Evolutionary conservation across 2,797 vertebrate genomes (phyloP).

Genomic region (Holocentrus rufus): DNA sequence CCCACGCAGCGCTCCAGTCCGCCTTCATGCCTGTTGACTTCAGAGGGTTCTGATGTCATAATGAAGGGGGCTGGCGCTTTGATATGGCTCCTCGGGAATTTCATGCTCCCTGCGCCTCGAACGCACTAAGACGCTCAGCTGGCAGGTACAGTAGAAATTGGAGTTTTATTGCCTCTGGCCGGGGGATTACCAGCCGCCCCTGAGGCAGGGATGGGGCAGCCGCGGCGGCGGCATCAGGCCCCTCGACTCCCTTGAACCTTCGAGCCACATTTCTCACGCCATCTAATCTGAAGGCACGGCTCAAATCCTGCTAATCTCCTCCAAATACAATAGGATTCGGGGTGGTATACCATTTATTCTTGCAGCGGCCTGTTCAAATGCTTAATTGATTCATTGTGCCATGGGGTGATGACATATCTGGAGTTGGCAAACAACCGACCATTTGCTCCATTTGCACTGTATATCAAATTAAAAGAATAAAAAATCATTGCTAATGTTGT

Average conservation of each 20-base stretch:
- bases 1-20: conserved; percentile 70
- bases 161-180: conserved; percentile 82
- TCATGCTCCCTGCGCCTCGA: conserved; percentile 80
- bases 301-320: conserved; percentile 78
- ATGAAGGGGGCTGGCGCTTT: conserved; percentile 77
- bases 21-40: conserved; percentile 86
- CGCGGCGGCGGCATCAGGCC: conserved; percentile 46
- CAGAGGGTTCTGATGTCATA: conserved; percentile 85
- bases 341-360: conserved; percentile 67
- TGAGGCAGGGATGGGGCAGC: conserved; percentile 59
- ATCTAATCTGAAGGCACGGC: conserved; percentile 76
- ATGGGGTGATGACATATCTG: conserved; percentile 34
- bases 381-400: conserved; percentile 69
- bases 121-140: conserved; percentile 77
- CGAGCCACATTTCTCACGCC: conserved; percentile 78
- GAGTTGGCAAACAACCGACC: conserved; percentile 26
- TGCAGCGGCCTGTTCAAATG: conserved; percentile 54
- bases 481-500: conserved; percentile 5
- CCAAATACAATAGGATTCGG: conserved; percentile 72
- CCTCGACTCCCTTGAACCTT: conserved; percentile 66
- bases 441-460: background rate
- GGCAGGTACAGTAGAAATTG: conserved; percentile 86
- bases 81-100: conserved; percentile 82
- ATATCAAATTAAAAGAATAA: too few relatives aligned
- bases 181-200: conserved; percentile 72